Base-by-base conservation (phyloP, 92 coral and sea anemone species). In the Porites rus region DNA sequence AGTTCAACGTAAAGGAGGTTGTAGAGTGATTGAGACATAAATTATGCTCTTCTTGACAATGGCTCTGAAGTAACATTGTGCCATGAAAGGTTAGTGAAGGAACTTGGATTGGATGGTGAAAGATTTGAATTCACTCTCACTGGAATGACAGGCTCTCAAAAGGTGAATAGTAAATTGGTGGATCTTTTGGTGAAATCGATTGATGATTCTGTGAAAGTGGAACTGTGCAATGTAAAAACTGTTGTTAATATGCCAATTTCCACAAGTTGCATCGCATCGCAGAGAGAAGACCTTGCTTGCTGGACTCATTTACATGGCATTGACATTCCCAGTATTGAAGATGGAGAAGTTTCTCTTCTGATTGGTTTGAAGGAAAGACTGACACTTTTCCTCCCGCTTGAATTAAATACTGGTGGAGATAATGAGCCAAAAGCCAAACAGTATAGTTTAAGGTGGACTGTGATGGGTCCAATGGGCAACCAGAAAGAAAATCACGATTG, bases 181-280 rank as follows among this genome's bases (percentile, higher is more conserved):
- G 85, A 92, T 62, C 79, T 84, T 54, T 65, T 59, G 38, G 95
- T 94, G 53, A 83, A 62, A 72, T 94, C 92, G 14, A 28, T 92
- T 80, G 94, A 94, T 53, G 93, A 83, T 56, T 64, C 72, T 21
- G 52, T 80, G 6, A 62, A 74, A 3, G 83, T 88, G 8, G 91
- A 92, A 77, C 84, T 94, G 64, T 56, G 52, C 51, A 77, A 85
- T 77, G 93, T 92, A 80, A 87, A 69, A 67, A 92, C 91, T 50
- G 93, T 92, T 31, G 73, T 77, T 51, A 78, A 87, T 14, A 89
- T 94, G 85, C 98, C 95, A 16, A 79, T 94, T 1, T 91, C 91
- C 51, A 56, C 21, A 62, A 78, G 89, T 73, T 87, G 91, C 66
- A 66, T 91, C 21, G 83, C 91, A 25, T 28, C 31, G 31, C 83